Evolutionary conservation across 2,797 vertebrate species (phyloP).

Genomic region (Sternarchorhynchus goeldii): DNA sequence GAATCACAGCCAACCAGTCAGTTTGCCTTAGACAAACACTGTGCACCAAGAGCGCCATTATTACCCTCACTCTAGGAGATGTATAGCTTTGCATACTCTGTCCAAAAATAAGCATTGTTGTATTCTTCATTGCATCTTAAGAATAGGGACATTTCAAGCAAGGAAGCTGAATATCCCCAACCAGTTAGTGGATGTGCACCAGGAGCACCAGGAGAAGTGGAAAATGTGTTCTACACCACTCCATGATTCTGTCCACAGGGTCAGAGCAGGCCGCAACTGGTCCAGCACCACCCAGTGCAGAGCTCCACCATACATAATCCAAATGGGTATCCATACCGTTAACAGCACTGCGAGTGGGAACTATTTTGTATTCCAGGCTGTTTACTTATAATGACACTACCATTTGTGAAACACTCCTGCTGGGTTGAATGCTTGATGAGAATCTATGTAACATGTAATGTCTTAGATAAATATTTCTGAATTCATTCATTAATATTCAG

Average conservation of each 20-base stretch:
- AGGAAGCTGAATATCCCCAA: too few relatives aligned
- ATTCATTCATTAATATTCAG: too few relatives aligned
- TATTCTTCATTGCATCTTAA: neutral
- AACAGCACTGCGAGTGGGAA: neutral
- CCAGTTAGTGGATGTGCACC: constrained; percentile 5
- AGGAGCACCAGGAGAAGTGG: neutral
- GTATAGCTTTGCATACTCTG: neutral
- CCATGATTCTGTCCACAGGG: neutral
- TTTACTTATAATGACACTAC: too few relatives aligned
- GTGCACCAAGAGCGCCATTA: too few relatives aligned
- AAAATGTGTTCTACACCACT: neutral
- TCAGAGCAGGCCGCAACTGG: constrained; percentile 4
- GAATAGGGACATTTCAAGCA: too few relatives aligned
- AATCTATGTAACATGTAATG: too few relatives aligned
- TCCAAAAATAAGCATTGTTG: neutral
- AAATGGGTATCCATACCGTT: too few relatives aligned
- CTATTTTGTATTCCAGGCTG: neutral
- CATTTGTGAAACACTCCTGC: too few relatives aligned
- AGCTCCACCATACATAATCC: constrained; percentile 9
- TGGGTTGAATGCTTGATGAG: too few relatives aligned
- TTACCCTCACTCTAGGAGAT: too few relatives aligned
- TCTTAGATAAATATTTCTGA: too few relatives aligned
- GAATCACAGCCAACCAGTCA: too few relatives aligned
- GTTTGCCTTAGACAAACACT: neutral
- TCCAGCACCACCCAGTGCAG: constrained; percentile 4